Evolutionary conservation across 2,797 vertebrate genomes (phyloP), one percentile per base, ranked within the genome.

Genomic region (Coregonus sp.): DNA sequence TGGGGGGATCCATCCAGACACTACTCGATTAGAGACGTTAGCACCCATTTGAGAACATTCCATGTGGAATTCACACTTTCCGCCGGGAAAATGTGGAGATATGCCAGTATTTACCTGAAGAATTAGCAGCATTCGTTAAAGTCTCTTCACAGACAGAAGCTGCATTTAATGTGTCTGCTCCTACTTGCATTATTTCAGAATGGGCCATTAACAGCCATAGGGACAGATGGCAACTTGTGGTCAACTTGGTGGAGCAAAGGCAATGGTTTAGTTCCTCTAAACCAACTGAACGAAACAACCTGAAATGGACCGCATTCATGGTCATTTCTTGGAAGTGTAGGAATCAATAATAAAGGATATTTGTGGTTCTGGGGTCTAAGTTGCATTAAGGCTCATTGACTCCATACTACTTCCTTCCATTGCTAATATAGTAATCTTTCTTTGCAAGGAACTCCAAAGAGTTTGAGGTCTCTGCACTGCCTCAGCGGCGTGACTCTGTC

Each of bases 51-150:
- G 82, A 82, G 87, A 89, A 79, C 78, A 79, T 71, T 83, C 83
- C 78, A 63, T 31, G 66, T 85, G 90, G 89, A 93, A 91, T 92
- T 92, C 86, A 82, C 92, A 92, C 91, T 92, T 93, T 92, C 93
- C 83, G 75, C 50, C 18, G 78, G 87, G 86, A 93, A 91, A 93
- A 25, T 25, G 25, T 25, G 88, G 87, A 89, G 90, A 94, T 94
- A 89, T 88, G 75, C 59, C 79, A 82, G 80, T 92, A 85, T 92
- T 91, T 91, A 92, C 91, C 90, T 91, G 91, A 89, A 89, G 88
- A 92, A 88, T 93, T 90, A 89, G 80, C 89, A 82, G 76, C 87
- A 88, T 93, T 93, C 91, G 90, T 91, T 37, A 1, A 25, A 25
- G 85, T 74, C 77, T 63, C 52, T 69, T 73, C 59, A 31, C 73